phyloP scores from a whole-genome alignment of 1,140 invertebrate genomes.

The Antheraea mylitta region DNA sequence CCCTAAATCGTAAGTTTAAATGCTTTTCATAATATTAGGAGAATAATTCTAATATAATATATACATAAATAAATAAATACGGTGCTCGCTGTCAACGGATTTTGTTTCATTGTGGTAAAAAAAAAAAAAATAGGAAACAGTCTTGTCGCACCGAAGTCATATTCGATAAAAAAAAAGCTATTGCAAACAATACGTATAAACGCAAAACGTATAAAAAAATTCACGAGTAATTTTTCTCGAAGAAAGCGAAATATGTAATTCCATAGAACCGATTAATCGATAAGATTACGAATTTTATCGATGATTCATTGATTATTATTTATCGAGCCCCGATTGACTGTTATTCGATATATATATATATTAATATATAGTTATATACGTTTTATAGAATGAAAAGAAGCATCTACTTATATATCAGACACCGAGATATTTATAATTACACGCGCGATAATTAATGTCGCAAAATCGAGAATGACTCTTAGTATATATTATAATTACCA shows the following conservation, averaged over 20 bases:
- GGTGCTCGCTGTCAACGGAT: constrained; percentile 19
- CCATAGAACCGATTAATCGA: neutral
- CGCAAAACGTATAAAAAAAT: too few species aligned
- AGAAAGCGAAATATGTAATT: too few species aligned
- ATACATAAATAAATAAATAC: constrained; percentile 37
- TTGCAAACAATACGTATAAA: too few species aligned
- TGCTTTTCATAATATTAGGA: constrained; percentile 56
- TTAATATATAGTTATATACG: neutral
- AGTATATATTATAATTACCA: too few species aligned
- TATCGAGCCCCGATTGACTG: neutral
- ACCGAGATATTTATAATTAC: neutral
- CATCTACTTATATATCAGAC: constrained; percentile 4
- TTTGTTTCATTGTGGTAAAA: neutral
- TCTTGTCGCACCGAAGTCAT: neutral
- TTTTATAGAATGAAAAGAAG: constrained; percentile 4
- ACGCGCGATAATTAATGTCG: neutral
- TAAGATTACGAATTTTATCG: neutral
- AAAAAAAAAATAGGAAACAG: neutral
- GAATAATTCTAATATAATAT: constrained; percentile 22
- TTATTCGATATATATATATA: neutral
- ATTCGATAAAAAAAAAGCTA: neutral
- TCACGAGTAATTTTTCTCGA: too few species aligned
- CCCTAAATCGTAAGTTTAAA: constrained; percentile 49
- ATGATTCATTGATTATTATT: neutral
- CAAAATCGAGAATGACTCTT: neutral